Evolutionary conservation across 2,888 invertebrate species (phyloP).

Genomic region (Stenolophus ochropezus): DNA sequence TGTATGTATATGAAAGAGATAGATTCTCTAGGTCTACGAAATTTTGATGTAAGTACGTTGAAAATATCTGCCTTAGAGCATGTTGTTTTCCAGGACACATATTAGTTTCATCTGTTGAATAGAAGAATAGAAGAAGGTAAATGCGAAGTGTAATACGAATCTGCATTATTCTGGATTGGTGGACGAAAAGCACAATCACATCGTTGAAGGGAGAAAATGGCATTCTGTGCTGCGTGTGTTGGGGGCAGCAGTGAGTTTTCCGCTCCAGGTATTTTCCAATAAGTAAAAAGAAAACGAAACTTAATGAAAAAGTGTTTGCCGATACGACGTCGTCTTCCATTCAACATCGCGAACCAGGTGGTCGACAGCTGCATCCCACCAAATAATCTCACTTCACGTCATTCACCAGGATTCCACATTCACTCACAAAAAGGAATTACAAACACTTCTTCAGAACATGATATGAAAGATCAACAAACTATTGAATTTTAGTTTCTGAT

Average conservation of each 20-base stretch:
- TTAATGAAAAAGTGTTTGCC: conserved; percentile 70
- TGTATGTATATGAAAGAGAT: too few species aligned
- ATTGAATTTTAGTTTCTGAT: too few species aligned
- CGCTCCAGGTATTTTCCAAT: conserved; percentile 69
- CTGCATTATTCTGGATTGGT: background rate
- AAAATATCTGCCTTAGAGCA: too few species aligned
- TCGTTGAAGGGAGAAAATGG: background rate
- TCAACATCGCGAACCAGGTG: conserved; percentile 65
- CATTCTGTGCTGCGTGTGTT: conserved; percentile 41
- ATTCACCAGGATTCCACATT: too few species aligned
- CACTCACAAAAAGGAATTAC: too few species aligned
- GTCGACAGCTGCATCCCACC: conserved; percentile 1
- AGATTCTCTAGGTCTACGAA: too few species aligned
- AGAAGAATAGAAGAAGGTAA: too few species aligned
- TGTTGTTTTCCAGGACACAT: too few species aligned
- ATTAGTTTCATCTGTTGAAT: too few species aligned
- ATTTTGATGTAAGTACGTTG: too few species aligned
- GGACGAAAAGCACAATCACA: conserved; percentile 12
- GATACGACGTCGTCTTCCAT: conserved; percentile 65
- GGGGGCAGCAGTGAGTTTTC: conserved; percentile 63
- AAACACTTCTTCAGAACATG: too few species aligned
- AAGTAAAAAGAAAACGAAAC: conserved; percentile 66
- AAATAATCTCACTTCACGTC: background rate
- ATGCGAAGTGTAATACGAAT: background rate
- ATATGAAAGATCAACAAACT: too few species aligned